Percentiles rank a stretch among this genome's conserved stretches.
Conservation (phyloP, 2,888 invertebrate species). For the Aporophyla nigra region DNA sequence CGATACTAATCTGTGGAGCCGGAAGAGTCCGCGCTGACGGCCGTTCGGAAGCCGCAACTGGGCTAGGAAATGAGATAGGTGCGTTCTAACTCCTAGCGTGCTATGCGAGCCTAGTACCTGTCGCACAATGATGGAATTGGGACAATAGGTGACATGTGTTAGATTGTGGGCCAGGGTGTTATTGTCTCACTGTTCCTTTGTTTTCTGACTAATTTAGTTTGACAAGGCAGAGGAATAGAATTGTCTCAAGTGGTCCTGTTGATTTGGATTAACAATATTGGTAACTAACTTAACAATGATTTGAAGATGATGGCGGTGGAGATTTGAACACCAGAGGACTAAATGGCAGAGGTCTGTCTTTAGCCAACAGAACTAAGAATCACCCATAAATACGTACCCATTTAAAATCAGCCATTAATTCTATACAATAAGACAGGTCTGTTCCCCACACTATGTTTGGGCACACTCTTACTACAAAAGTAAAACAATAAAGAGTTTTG, state of each 20-base stretch:
- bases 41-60: conserved; percentile 89
- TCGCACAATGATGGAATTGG: conserved; percentile 68
- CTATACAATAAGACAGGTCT: conserved; percentile 54
- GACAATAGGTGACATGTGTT: conserved; percentile 63
- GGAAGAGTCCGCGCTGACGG: conserved; percentile 88
- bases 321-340: neutral
- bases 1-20: conserved; percentile 90
- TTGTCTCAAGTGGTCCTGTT: neutral
- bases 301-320: neutral
- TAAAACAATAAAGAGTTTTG: conserved; percentile 83
- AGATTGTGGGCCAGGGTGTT: conserved; percentile 47
- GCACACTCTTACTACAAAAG: conserved; percentile 68
- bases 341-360: conserved; percentile 8
- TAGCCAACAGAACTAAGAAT: conserved; percentile 10
- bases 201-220: conserved; percentile 63
- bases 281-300: neutral
- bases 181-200: conserved; percentile 60
- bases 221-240: conserved; percentile 6
- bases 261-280: neutral
- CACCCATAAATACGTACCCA: conserved; percentile 31
- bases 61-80: conserved; percentile 91
- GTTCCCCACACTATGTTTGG: conserved; percentile 59
- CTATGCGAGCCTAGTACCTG: conserved; percentile 72
- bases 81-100: conserved; percentile 82
- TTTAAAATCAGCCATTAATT: conserved; percentile 50